Percentiles rank a stretch among this genome's conserved stretches.
Conservation (phyloP, 2,888 invertebrate genomes). For the Phengaris arion region DNA sequence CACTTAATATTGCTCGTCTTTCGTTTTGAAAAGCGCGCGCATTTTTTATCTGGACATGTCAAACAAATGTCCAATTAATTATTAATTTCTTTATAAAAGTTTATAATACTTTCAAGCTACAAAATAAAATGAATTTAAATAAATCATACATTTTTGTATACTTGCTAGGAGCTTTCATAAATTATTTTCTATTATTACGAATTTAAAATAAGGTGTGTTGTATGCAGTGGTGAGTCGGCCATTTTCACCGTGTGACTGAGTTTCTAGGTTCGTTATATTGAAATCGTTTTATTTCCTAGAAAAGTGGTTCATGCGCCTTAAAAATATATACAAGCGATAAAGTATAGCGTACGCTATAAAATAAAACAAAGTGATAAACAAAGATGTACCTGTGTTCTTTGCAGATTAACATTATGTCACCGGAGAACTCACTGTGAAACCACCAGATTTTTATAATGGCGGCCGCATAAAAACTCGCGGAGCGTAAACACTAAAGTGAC, state of each 20-base stretch:
- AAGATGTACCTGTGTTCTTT: conserved; percentile 74
- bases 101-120: neutral
- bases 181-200: neutral
- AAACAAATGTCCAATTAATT: conserved; percentile 18
- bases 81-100: neutral
- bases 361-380: conserved; percentile 64
- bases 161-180: neutral
- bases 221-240: conserved; percentile 85
- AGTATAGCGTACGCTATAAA: conserved; percentile 49
- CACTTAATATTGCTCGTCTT: neutral
- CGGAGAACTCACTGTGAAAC: conserved; percentile 73
- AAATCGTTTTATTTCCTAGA: conserved; percentile 60
- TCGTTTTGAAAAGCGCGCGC: conserved; percentile 10
- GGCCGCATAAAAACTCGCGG: conserved; percentile 62
- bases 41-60: neutral
- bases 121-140: neutral
- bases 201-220: conserved; percentile 58
- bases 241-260: conserved; percentile 85
- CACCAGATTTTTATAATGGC: conserved; percentile 76
- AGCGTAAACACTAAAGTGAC: conserved; percentile 54
- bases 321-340: conserved; percentile 70
- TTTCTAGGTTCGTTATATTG: conserved; percentile 79
- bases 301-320: conserved; percentile 67
- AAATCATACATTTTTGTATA: neutral
- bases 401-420: conserved; percentile 75